Evolutionary conservation across 2,888 invertebrate species (phyloP), one percentile per base, ranked within the genome.

Genomic region (Microplitis deprimator): DNA sequence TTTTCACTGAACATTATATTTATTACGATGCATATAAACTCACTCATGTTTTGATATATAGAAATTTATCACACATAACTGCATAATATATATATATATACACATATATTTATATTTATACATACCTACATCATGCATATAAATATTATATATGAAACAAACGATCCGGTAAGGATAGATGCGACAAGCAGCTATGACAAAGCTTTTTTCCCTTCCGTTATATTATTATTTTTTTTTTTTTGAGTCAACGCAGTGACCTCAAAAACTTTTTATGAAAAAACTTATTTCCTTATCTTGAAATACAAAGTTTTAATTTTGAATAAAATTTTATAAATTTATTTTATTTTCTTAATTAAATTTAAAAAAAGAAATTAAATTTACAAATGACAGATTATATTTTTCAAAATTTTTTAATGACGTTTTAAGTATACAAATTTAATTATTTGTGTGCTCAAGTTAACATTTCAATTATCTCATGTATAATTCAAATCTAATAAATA

Each of bases 161-260:
- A 75, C 61, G 69, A 61, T 38, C 20, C 20, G 62, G 68, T 13
- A n/a, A 29, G 29, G 65, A 65, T 65, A 41, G 17, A 62, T 62
- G 69, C 61, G 75, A 75, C 73, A 20, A 16, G 62, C 20, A 65
- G 20, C 5, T 16, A 68, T 69, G 69, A 75, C 61, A 69, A 75
- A 75, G 69, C 69, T 39, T 39, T 61, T 69, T 65, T 7, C 10
- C 29, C 38, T 65, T 61, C 41, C 20, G 38, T 75, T 50, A 50
- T 50, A 13, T 50, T 50, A 50, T 50, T 50, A 50, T 50, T 50
- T 13, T 50, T 50, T 50, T 50, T 50, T 50, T 50, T 68, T 62
- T 69, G 69, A 62, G 39, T 38, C 62, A 16, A 62, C 72, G 61
- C 40, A 73, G 40, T 73, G 64, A 68, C 68, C 68, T 62, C 62